Evolutionary conservation across 2,888 invertebrate genomes (phyloP), one percentile per base, ranked within the genome.

Genomic region (Cryptus armator): DNA sequence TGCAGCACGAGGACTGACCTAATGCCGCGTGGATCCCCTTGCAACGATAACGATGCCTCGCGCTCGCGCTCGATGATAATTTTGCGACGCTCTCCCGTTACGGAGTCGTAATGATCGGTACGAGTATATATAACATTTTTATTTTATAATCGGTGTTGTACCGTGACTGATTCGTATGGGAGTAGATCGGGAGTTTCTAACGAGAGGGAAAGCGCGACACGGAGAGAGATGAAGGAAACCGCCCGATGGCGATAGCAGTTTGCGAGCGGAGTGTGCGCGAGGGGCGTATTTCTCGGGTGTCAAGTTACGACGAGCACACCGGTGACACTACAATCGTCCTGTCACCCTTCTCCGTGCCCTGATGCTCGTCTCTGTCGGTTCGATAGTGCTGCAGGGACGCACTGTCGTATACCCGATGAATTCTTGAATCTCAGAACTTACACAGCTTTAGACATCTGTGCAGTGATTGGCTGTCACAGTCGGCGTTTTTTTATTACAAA

Each of bases 281-380:
- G 91, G 92, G 92, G 93, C 92, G 92, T 91, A 90, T 88, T 89
- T 87, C 89, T 89, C 72, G 88, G 87, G 90, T 92, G 91, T 93
- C 91, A 91, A 89, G 91, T 92, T 93, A 91, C 92, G 91, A 66
- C 78, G 78, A 77, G 56, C 43, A 64, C 89, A 86, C 89, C 88
- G 88, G 89, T 90, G 91, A 90, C 90, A 90, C 88, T 90, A 90
- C 88, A 91, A 90, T 92, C 90, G 90, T 90, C 89, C 89, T 88
- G 89, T 87, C 89, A 91, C 90, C 91, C 89, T 89, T 88, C 87
- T 80, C 81, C 32, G 19, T 66, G 84, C 78, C 56, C 71, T 79
- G 67, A 67, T 81, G 84, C 80, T 62, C 32, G 48, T 56, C 19
- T 19, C 56, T 83, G 79, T 66, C 75, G 14, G 32, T n/a, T 29